Evolutionary conservation across 2,888 invertebrate genomes (phyloP).

Genomic region (Metellina segmentata): DNA sequence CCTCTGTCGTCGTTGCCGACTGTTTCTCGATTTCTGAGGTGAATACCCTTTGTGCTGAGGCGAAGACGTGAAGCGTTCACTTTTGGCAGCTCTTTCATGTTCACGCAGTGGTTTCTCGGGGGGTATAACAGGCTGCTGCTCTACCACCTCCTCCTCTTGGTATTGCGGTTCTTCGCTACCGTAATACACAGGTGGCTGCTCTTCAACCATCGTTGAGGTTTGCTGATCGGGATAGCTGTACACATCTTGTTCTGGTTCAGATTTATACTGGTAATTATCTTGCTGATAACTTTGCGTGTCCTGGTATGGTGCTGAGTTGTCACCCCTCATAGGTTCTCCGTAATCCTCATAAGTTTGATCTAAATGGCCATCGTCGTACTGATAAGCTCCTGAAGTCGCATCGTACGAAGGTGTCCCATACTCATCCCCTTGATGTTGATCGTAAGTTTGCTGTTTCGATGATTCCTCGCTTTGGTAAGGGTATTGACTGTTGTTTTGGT

Average conservation of each 20-base stretch:
- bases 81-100: constrained; percentile 56
- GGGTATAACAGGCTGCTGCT: neutral
- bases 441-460: constrained; percentile 40
- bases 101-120: constrained; percentile 64
- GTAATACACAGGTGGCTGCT: constrained; percentile 26
- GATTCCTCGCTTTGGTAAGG: constrained; percentile 24
- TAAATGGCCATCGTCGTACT: constrained; percentile 42
- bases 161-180: constrained; percentile 4
- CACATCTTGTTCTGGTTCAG: neutral
- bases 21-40: constrained; percentile 54
- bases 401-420: constrained; percentile 33
- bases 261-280: neutral
- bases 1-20: constrained; percentile 47
- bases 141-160: constrained; percentile 12
- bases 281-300: constrained; percentile 6
- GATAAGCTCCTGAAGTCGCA: constrained; percentile 19
- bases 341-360: constrained; percentile 29
- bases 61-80: constrained; percentile 45
- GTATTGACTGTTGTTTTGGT: constrained; percentile 24
- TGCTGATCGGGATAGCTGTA: constrained; percentile 30
- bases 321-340: neutral
- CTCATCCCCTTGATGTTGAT: neutral
- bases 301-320: neutral
- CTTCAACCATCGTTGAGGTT: neutral
- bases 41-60: constrained; percentile 66